Conservation (phyloP, 2,797 vertebrate genomes). For the Coluber constrictor region DNA sequence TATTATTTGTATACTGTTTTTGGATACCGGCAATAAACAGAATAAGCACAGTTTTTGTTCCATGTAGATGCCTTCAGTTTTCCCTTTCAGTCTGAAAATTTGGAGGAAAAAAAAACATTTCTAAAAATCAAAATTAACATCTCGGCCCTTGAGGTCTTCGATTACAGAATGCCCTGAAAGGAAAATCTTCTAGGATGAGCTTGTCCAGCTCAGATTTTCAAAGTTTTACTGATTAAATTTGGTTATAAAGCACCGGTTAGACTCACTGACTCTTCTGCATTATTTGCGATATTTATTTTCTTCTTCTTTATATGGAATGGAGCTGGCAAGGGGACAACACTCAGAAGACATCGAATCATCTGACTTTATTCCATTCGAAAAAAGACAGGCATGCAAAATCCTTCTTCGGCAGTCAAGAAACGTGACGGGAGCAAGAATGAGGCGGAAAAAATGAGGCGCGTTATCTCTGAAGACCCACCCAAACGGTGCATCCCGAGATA, state of each 20-base stretch:
- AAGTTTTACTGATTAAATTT: not conserved
- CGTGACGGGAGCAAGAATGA: not conserved
- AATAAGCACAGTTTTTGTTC: not conserved
- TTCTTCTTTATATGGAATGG: not conserved
- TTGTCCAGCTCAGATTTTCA: not conserved
- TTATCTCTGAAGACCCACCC: not conserved
- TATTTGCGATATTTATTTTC: not conserved
- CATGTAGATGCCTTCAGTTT: not conserved
- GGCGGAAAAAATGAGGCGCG: no score
- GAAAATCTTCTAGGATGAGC: not conserved
- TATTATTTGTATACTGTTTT: not conserved
- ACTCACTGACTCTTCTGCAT: not conserved
- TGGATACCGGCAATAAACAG: not conserved
- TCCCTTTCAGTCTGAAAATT: not conserved
- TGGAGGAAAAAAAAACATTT: no score
- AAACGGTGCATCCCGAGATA: not conserved
- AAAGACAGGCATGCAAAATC: not conserved
- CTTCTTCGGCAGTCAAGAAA: not conserved
- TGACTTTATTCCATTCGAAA: conserved; percentile 52
- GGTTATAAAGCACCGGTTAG: not conserved
- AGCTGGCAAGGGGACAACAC: no score
- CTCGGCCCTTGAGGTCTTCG: not conserved
- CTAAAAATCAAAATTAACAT: not conserved
- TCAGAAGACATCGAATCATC: not conserved
- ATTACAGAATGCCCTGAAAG: not conserved